phyloP scores from a whole-genome alignment of 2,113 vertebrate species.

The Oenanthe oenanthe region DNA sequence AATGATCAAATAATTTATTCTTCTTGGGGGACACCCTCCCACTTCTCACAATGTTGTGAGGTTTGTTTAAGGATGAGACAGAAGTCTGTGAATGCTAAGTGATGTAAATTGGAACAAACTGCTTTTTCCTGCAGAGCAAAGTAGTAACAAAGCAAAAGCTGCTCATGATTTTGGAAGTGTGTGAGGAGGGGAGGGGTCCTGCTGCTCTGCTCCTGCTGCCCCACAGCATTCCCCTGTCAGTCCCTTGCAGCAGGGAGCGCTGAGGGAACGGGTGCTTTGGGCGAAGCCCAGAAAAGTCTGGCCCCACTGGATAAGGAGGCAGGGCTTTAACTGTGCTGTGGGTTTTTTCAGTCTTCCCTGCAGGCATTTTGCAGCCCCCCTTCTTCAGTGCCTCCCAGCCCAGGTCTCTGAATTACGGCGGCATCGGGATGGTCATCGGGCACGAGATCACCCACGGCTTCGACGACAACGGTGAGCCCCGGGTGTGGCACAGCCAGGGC shows the following conservation, averaged over 20 bases:
- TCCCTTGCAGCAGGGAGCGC: neutral
- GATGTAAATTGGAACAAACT: neutral
- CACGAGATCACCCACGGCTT: constrained; percentile 98
- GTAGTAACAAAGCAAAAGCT: neutral
- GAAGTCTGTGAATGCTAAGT: neutral
- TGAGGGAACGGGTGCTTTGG: neutral
- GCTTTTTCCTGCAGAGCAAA: neutral
- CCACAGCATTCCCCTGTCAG: neutral
- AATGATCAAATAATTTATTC: neutral
- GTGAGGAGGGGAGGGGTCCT: neutral
- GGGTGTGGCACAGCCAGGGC: too few relatives aligned
- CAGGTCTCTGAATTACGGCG: constrained; percentile 90
- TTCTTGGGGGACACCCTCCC: neutral
- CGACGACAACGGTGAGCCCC: constrained; percentile 89
- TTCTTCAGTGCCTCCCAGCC: constrained; percentile 93
- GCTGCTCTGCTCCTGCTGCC: neutral
- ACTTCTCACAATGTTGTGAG: neutral
- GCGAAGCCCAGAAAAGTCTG: neutral
- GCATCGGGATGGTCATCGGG: constrained; percentile 97
- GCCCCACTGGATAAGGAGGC: neutral
- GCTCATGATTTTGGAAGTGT: neutral
- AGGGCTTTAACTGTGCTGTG: neutral
- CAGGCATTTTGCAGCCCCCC: constrained; percentile 93
- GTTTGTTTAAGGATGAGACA: neutral
- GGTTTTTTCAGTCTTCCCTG: constrained; percentile 87